Evolutionary conservation across 2,113 vertebrate genomes (phyloP).

Genomic region (Colossoma macropomum): DNA sequence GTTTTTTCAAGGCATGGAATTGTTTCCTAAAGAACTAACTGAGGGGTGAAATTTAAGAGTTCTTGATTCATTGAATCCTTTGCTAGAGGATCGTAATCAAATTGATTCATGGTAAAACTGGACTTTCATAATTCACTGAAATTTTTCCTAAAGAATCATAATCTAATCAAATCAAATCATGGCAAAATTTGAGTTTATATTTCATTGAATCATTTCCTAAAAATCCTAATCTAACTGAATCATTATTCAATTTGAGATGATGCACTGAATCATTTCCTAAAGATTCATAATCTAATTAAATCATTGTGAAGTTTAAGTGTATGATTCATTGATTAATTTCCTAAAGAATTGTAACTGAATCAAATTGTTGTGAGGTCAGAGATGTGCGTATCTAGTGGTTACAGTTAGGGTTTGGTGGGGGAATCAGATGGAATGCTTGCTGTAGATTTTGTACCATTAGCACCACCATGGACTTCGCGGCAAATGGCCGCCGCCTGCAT

Average conservation of each 20-base stretch:
- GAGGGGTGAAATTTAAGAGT: too few relatives aligned
- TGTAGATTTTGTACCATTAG: slow-evolving; percentile 75
- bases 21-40: too few relatives aligned
- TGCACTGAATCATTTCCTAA: neutral
- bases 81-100: neutral
- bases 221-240: neutral
- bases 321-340: neutral
- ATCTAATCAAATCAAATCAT: neutral
- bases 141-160: neutral
- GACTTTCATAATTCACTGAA: too few relatives aligned
- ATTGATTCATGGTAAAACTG: neutral
- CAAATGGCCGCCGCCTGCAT: slow-evolving; percentile 88
- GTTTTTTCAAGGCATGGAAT: too few relatives aligned
- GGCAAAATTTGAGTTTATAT: too few relatives aligned
- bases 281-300: neutral
- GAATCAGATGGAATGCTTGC: neutral
- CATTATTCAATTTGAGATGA: neutral
- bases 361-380: neutral
- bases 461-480: slow-evolving; percentile 87
- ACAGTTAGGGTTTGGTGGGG: neutral
- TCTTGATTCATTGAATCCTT: too few relatives aligned
- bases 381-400: neutral
- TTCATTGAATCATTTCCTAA: neutral
- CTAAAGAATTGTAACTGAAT: neutral
- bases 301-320: too few relatives aligned